These are phyloP conservation scores for Doris montereyensis DNA, from an alignment of 2,888 invertebrate species.

Conservation along the genomic window DNA sequence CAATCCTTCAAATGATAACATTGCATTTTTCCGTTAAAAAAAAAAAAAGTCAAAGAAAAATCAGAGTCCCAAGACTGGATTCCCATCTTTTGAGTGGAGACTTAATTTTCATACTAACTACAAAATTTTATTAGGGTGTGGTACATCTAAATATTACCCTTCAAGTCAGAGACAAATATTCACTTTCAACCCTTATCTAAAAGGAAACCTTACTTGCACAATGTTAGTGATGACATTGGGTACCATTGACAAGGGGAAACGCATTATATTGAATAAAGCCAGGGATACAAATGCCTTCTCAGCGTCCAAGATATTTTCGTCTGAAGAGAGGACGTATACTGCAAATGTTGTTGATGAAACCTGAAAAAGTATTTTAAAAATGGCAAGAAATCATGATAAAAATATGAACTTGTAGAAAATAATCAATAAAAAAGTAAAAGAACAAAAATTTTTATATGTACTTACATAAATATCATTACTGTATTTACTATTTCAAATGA, in stretches of 20 bases:
- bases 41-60: no score
- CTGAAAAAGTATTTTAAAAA: conserved; percentile 64
- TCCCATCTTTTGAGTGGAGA: no score
- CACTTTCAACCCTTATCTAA: no score
- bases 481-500: no score
- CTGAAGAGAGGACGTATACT: conserved; percentile 80
- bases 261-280: conserved; percentile 88
- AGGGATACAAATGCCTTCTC: conserved; percentile 89
- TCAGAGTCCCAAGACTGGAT: no score
- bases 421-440: neutral
- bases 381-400: neutral
- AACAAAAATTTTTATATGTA: neutral
- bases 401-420: neutral
- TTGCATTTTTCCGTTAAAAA: no score
- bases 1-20: no score
- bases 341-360: conserved; percentile 89
- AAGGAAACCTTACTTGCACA: conserved; percentile 87
- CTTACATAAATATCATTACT: neutral
- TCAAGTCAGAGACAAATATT: no score
- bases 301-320: conserved; percentile 82
- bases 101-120: no score
- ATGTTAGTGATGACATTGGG: conserved; percentile 77
- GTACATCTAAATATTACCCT: no score
- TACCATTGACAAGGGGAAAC: conserved; percentile 87
- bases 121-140: no score